These are phyloP conservation scores for Mongoloraphidia duomilia DNA, from an alignment of 2,888 invertebrate genomes.

Conservation along the genomic window DNA sequence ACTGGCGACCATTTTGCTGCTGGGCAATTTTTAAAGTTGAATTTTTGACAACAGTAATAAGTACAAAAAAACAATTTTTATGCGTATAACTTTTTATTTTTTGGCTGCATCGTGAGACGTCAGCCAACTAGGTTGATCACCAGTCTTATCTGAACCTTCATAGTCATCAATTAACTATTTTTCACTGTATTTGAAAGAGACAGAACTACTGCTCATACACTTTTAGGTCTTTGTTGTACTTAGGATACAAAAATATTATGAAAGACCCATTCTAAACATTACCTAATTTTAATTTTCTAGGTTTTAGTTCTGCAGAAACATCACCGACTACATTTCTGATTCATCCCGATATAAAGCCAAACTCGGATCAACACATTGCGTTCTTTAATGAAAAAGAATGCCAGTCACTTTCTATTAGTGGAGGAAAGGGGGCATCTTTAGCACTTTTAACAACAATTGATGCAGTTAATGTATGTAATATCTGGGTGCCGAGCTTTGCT, in stretches of 20 bases:
- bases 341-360: conserved; percentile 20
- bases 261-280: too few species aligned
- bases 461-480: conserved; percentile 28
- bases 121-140: neutral
- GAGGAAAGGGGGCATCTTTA: conserved; percentile 68
- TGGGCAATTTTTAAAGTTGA: too few species aligned
- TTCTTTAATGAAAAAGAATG: conserved; percentile 34
- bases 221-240: too few species aligned
- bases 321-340: conserved; percentile 17
- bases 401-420: conserved; percentile 42
- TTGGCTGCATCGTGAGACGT: neutral
- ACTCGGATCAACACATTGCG: conserved; percentile 25
- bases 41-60: conserved; percentile 4
- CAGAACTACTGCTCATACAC: too few species aligned
- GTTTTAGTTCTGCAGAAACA: too few species aligned
- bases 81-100: neutral
- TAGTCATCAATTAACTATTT: conserved; percentile 14
- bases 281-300: too few species aligned
- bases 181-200: too few species aligned
- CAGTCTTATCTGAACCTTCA: conserved; percentile 9
- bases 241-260: too few species aligned
- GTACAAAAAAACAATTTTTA: conserved; percentile 1
- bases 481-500: too few species aligned
- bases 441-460: conserved; percentile 40
- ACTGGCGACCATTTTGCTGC: too few species aligned